A percentile compares a stretch with the other conserved stretches of the same genome.
Evolutionary conservation across 2,113 vertebrate genomes (phyloP).

Genomic region (Rhagologus leucostigma): DNA sequence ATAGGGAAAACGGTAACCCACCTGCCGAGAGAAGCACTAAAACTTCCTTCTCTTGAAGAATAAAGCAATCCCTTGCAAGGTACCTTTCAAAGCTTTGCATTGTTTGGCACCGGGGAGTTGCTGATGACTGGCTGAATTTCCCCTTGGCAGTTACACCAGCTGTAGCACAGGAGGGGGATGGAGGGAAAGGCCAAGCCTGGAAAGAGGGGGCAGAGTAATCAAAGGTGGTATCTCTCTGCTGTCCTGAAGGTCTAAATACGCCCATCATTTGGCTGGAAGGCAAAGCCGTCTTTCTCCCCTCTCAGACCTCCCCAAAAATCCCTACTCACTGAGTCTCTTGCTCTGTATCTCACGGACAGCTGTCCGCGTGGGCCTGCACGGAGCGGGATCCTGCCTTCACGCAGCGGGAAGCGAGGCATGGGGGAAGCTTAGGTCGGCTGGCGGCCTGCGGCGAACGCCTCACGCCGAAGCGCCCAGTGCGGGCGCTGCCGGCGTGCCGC

Average conservation of each 20-base stretch:
- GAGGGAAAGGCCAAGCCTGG: background rate
- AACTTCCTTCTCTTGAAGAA: background rate
- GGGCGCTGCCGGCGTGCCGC: too few relatives aligned
- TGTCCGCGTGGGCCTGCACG: background rate
- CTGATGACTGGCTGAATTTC: fast-evolving
- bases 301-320: background rate
- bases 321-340: fast-evolving
- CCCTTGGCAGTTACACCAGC: fast-evolving
- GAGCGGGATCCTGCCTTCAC: background rate
- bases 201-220: fast-evolving
- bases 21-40: background rate
- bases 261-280: fast-evolving
- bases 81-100: too few relatives aligned
- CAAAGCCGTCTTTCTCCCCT: too few relatives aligned
- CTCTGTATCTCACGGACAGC: fast-evolving
- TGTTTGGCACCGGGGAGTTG: fast-evolving
- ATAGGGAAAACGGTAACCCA: too few relatives aligned
- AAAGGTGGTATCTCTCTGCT: fast-evolving
- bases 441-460: background rate
- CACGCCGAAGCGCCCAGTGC: background rate
- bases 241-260: background rate
- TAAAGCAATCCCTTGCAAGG: too few relatives aligned
- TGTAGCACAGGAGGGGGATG: background rate
- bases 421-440: background rate
- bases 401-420: background rate